Evolutionary conservation across 2,113 vertebrate genomes (phyloP).

Genomic region (Indicator maculatus): DNA sequence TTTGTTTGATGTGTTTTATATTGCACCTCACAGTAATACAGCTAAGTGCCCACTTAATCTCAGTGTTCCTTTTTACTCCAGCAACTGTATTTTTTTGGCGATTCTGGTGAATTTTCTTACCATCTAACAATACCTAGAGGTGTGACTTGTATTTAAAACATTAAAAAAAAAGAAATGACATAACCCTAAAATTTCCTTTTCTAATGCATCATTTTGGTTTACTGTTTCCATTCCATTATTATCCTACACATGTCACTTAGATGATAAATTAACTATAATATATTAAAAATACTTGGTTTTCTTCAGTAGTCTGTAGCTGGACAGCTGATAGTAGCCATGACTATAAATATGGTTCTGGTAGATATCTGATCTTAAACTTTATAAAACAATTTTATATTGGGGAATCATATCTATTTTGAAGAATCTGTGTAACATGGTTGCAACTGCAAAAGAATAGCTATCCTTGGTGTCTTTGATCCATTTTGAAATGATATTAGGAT

Average conservation of each 20-base stretch:
- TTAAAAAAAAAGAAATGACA: background rate
- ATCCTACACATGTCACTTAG: slow-evolving; percentile 79
- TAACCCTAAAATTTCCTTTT: slow-evolving; percentile 62
- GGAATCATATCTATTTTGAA: slow-evolving; percentile 61
- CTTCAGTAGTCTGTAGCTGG: slow-evolving; percentile 80
- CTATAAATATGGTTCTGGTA: slow-evolving; percentile 78
- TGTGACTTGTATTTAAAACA: slow-evolving; percentile 41
- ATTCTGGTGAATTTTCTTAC: slow-evolving; percentile 23
- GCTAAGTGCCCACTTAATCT: background rate
- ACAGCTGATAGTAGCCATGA: slow-evolving; percentile 86
- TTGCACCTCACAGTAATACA: background rate
- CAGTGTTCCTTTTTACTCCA: background rate
- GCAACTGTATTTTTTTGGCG: slow-evolving; percentile 21
- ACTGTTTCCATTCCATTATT: slow-evolving; percentile 67
- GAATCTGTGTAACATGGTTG: slow-evolving; percentile 53
- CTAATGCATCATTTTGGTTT: slow-evolving; percentile 73
- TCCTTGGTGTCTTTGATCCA: slow-evolving; percentile 32
- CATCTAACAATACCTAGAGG: background rate
- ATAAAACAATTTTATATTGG: slow-evolving; percentile 76
- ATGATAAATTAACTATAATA: slow-evolving; percentile 84
- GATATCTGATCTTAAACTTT: slow-evolving; percentile 85
- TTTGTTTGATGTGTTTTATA: slow-evolving; percentile 6
- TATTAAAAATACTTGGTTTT: slow-evolving; percentile 83
- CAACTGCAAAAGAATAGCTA: slow-evolving; percentile 59
- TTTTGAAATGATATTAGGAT: slow-evolving; percentile 37